Percentiles rank a stretch among this genome's conserved stretches.
phyloP scores from a whole-genome alignment of 2,797 vertebrate genomes.

The Apogon talboti region DNA sequence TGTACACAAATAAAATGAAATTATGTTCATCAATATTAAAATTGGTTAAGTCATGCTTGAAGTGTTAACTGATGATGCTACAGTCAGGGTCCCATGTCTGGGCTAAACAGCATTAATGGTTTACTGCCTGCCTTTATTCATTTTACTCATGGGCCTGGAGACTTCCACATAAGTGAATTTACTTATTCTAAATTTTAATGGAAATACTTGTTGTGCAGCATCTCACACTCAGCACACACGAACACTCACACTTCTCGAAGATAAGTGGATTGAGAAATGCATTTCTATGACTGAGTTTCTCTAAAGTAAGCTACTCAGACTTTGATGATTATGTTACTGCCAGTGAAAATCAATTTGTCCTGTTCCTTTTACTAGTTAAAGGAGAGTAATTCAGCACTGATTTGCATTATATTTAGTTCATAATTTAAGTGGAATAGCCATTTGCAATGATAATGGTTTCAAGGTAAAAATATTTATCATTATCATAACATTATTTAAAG shows the following conservation, averaged over 20 bases:
- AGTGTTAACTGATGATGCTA: slow-evolving; percentile 45
- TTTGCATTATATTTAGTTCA: not conserved
- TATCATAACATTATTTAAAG: too few relatives aligned
- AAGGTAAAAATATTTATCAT: too few relatives aligned
- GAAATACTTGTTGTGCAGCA: slow-evolving; percentile 35
- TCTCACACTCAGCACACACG: slow-evolving; percentile 15
- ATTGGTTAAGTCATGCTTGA: slow-evolving; percentile 34
- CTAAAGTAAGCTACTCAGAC: slow-evolving; percentile 22
- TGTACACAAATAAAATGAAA: slow-evolving; percentile 6
- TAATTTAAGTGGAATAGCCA: slow-evolving; percentile 1
- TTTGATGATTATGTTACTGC: slow-evolving; percentile 20
- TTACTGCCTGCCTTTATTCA: slow-evolving; percentile 49
- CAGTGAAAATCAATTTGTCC: slow-evolving; percentile 21
- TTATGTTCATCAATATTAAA: slow-evolving; percentile 36
- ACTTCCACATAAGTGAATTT: slow-evolving; percentile 16
- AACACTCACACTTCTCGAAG: not conserved
- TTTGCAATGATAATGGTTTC: too few relatives aligned
- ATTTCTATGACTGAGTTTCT: slow-evolving; percentile 19
- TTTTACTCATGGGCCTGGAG: slow-evolving; percentile 53
- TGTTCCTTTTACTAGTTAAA: slow-evolving; percentile 21
- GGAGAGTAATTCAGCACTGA: slow-evolving; percentile 1
- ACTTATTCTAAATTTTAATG: slow-evolving; percentile 47
- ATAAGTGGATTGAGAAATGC: slow-evolving; percentile 15
- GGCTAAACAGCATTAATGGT: slow-evolving; percentile 53
- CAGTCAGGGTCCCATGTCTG: slow-evolving; percentile 35